Evolutionary conservation across 2,113 vertebrate genomes (phyloP).

Genomic region (Gymnocephalus cernua): DNA sequence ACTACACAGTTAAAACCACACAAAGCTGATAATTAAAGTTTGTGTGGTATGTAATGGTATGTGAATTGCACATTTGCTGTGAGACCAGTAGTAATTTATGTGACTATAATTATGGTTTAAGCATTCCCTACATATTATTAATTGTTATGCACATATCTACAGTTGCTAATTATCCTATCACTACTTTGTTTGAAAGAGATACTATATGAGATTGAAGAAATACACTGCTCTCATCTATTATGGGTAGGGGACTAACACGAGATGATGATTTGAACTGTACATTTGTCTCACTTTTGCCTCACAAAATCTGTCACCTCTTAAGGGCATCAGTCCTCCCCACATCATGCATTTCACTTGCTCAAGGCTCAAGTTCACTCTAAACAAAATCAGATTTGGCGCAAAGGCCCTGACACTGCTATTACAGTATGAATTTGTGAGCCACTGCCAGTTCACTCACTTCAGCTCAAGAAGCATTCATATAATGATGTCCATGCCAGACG

Average conservation of each 20-base stretch:
- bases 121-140: constrained; percentile 18
- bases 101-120: constrained; percentile 32
- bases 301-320: background rate
- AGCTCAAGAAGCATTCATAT: background rate
- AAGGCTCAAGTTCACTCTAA: background rate
- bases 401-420: background rate
- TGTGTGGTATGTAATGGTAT: background rate
- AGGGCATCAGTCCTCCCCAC: background rate
- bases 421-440: background rate
- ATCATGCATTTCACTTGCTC: background rate
- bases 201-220: too few relatives aligned
- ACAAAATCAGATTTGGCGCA: background rate
- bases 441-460: background rate
- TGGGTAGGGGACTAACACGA: too few relatives aligned
- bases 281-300: background rate
- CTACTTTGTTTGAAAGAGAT: too few relatives aligned
- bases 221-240: too few relatives aligned
- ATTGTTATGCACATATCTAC: background rate
- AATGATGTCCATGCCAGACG: background rate
- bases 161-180: too few relatives aligned
- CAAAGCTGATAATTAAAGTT: background rate
- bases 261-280: too few relatives aligned
- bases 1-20: background rate
- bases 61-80: background rate
- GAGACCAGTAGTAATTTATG: constrained; percentile 11